Percentiles rank a stretch among this genome's conserved stretches.
These are phyloP conservation scores for Pseudobourletiella spinata DNA, from an alignment of 1,140 invertebrate genomes.

Conservation along the genomic window DNA sequence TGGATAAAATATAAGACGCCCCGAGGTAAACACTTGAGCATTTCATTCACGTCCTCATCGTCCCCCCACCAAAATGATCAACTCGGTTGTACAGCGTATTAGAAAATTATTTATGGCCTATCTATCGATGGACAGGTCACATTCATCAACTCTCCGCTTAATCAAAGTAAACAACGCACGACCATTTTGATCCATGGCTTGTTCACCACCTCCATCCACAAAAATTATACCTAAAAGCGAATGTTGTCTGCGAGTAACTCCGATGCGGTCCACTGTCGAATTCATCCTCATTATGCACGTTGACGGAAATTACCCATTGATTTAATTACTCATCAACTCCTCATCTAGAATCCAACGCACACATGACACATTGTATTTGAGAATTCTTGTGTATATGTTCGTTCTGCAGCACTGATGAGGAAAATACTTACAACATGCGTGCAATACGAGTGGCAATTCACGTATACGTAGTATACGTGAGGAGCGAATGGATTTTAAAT, in stretches of 20 bases:
- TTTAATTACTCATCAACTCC: background rate
- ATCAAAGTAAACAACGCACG: conserved; percentile 24
- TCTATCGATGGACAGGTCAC: conserved; percentile 22
- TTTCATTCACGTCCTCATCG: conserved; percentile 15
- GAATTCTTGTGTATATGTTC: too few relatives aligned
- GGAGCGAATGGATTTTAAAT: too few relatives aligned
- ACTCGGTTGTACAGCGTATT: conserved; percentile 21
- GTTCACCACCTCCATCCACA: background rate
- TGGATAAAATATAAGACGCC: too few relatives aligned
- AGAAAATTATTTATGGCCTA: conserved; percentile 23
- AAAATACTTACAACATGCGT: too few relatives aligned
- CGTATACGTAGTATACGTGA: too few relatives aligned
- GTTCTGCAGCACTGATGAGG: too few relatives aligned
- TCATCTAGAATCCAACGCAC: background rate
- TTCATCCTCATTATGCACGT: background rate
- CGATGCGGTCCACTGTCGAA: background rate
- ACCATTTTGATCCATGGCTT: conserved; percentile 5
- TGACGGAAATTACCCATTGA: background rate
- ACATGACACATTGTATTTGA: too few relatives aligned
- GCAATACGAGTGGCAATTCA: too few relatives aligned
- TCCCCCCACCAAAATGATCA: conserved; percentile 14
- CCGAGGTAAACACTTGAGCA: conserved; percentile 18
- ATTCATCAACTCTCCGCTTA: conserved; percentile 23
- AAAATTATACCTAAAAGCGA: background rate
- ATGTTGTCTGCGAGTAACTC: background rate